These are phyloP conservation scores for Halictus quadricinctus DNA, from an alignment of 2,888 invertebrate species.

Conservation along the genomic window DNA sequence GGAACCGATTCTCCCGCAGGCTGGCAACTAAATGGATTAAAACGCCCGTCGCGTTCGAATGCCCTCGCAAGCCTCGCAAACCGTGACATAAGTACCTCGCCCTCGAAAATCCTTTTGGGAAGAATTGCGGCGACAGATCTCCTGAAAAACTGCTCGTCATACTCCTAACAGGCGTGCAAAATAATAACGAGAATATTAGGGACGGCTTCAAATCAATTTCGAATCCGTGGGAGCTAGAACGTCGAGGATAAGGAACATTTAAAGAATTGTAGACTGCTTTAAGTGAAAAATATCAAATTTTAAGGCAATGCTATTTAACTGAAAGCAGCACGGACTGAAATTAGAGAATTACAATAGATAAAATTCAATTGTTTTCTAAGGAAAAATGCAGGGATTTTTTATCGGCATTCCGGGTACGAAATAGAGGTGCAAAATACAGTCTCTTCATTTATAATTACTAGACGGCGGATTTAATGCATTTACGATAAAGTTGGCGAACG, in stretches of 20 bases:
- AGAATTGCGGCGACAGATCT: neutral
- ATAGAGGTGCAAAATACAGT: neutral
- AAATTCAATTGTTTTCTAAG: too few species aligned
- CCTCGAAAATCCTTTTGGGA: neutral
- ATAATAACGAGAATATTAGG: neutral
- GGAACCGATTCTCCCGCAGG: constrained; percentile 34
- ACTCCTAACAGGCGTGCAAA: neutral
- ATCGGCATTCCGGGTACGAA: neutral
- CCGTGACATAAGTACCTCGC: constrained; percentile 2
- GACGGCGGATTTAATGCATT: too few species aligned
- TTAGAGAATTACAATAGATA: too few species aligned
- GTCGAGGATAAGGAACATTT: neutral
- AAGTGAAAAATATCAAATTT: too few species aligned
- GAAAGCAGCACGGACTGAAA: too few species aligned
- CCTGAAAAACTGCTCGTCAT: neutral
- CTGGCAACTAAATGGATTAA: constrained; percentile 62
- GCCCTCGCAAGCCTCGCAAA: neutral
- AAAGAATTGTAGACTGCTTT: too few species aligned
- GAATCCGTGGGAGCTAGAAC: neutral
- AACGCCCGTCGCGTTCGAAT: constrained; percentile 53
- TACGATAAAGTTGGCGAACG: too few species aligned
- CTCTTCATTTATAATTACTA: too few species aligned
- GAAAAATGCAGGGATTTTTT: too few species aligned
- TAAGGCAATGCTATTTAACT: neutral
- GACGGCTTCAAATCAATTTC: neutral